Percentiles rank a stretch among this genome's conserved stretches.
Conservation (phyloP, 1,140 invertebrate species). For the Holcopasites calliopsidis region DNA sequence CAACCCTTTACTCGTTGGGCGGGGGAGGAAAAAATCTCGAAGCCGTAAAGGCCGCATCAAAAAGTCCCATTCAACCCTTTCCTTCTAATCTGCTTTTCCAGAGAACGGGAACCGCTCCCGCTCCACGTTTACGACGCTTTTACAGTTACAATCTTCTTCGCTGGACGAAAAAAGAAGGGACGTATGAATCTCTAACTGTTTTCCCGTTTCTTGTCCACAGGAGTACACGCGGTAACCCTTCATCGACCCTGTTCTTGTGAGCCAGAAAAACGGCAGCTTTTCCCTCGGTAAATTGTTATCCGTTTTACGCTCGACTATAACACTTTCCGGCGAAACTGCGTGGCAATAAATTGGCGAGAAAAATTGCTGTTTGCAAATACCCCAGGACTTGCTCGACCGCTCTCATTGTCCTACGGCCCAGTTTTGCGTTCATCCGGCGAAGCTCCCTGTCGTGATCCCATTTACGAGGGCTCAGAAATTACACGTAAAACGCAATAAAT, state of each 20-base stretch:
- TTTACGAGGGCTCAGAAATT: not conserved
- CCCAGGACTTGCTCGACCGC: not conserved
- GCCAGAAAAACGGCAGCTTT: not conserved
- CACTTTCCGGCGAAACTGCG: not conserved
- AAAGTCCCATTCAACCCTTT: conserved; percentile 56
- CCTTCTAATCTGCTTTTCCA: conserved; percentile 47
- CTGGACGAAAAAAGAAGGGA: not conserved
- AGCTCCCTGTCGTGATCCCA: not conserved
- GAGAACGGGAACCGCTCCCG: not conserved
- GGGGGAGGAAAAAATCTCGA: conserved; percentile 30
- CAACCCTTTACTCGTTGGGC: conserved; percentile 10
- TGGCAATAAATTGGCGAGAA: not conserved
- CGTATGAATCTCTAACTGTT: conserved; percentile 30
- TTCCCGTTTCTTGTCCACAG: not conserved
- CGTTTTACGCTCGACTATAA: not conserved
- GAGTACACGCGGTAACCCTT: not conserved
- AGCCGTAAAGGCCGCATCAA: conserved; percentile 47
- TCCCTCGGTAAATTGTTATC: not conserved
- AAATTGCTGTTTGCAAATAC: not conserved
- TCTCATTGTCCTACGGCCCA: not conserved
- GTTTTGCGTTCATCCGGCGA: not conserved
- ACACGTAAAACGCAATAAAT: not conserved
- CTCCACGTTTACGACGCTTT: conserved; percentile 55
- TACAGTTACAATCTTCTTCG: conserved; percentile 45
- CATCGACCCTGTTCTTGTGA: not conserved